A percentile compares a stretch with the other conserved stretches of the same genome.
These are phyloP conservation scores for Pseudopipra pipra DNA, from an alignment of 2,113 vertebrate genomes.

Conservation along the genomic window DNA sequence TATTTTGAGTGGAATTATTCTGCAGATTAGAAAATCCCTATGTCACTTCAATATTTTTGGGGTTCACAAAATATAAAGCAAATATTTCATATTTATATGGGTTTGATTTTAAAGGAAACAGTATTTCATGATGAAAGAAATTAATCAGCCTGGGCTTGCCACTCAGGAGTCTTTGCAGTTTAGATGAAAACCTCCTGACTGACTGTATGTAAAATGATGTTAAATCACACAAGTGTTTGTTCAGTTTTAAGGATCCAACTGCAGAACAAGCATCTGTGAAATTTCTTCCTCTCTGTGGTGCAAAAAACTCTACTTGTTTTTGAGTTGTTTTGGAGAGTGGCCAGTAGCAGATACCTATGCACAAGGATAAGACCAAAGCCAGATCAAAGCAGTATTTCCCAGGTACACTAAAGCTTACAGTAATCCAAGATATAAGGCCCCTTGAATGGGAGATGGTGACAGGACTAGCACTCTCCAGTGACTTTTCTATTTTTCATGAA, in stretches of 20 bases:
- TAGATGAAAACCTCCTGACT: not conserved
- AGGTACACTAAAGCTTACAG: not conserved
- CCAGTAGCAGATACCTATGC: not conserved
- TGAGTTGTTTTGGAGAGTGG: not conserved
- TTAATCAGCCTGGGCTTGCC: not conserved
- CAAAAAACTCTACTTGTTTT: not conserved
- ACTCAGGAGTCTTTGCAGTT: not conserved
- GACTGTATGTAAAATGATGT: not conserved
- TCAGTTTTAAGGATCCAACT: not conserved
- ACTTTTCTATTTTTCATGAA: not conserved
- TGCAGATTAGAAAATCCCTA: not conserved
- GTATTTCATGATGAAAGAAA: not conserved
- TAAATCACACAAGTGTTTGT: not conserved
- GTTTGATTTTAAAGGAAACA: not conserved
- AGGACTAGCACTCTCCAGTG: not conserved
- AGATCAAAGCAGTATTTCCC: not conserved
- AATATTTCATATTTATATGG: not conserved
- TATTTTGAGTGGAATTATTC: not conserved
- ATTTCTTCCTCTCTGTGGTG: not conserved
- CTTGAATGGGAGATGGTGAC: not conserved
- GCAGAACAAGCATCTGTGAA: not conserved
- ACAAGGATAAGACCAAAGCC: not conserved
- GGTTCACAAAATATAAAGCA: not conserved
- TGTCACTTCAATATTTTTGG: not conserved
- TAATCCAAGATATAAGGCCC: not conserved